Conservation (phyloP, 2,888 invertebrate species). For the Amiota minor region DNA sequence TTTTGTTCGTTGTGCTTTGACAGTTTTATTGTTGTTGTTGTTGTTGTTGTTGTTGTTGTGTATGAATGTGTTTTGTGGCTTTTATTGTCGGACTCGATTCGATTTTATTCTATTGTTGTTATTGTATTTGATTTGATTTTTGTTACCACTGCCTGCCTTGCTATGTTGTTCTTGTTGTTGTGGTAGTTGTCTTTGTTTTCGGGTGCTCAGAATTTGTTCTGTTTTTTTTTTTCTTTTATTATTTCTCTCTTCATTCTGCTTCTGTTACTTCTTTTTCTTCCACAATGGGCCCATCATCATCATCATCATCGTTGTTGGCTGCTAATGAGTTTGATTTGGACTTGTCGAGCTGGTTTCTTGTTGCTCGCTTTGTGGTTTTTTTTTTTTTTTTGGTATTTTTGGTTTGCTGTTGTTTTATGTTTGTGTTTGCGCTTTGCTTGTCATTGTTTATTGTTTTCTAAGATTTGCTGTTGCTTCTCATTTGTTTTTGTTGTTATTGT, state of each 20-base stretch:
- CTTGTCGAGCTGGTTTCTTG: constrained; percentile 67
- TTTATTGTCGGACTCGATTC: constrained; percentile 10
- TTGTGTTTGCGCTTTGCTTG: constrained; percentile 26
- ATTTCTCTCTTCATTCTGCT: neutral
- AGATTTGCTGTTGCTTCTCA: no score
- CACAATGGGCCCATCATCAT: neutral
- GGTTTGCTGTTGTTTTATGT: constrained; percentile 44
- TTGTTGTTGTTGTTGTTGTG: constrained; percentile 13
- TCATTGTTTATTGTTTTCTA: constrained; percentile 16
- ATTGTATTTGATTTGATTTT: constrained; percentile 29
- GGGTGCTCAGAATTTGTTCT: constrained; percentile 41
- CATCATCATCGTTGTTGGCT: constrained; percentile 28
- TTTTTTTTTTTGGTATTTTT: constrained; percentile 59
- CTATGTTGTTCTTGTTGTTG: constrained; percentile 30
- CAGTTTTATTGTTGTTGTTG: constrained; percentile 34
- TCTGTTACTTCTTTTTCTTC: constrained; percentile 10
- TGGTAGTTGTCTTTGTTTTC: constrained; percentile 46
- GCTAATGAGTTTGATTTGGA: constrained; percentile 66
- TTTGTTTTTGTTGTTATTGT: neutral
- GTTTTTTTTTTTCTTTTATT: no score
- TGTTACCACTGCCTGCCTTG: constrained; percentile 23
- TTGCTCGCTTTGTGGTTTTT: constrained; percentile 36
- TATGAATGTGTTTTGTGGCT: constrained; percentile 7
- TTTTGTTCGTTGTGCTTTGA: constrained; percentile 33
- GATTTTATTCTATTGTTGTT: neutral